Conservation (phyloP, 2,113 vertebrate genomes). For the Chrysochloris asiatica region DNA sequence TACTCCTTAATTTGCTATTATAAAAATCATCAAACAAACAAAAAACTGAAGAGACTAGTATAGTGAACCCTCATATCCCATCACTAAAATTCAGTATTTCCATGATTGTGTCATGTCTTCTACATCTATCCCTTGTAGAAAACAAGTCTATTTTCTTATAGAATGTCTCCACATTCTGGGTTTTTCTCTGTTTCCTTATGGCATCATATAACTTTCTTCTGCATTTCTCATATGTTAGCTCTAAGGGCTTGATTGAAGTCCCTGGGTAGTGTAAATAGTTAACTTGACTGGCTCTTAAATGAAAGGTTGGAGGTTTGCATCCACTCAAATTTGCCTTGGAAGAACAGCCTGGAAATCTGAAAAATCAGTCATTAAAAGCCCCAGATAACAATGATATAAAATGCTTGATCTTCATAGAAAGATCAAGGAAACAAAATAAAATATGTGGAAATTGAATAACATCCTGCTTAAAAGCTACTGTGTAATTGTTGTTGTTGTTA, state of each 20-base stretch:
- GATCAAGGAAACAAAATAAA: no score
- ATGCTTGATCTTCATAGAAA: no score
- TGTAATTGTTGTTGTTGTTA: no score
- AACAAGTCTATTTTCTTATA: neutral
- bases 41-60: neutral
- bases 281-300: neutral
- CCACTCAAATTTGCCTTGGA: neutral
- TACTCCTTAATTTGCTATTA: neutral
- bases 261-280: neutral
- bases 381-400: no score
- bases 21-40: neutral
- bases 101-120: neutral
- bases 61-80: neutral
- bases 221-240: neutral
- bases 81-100: neutral
- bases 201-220: neutral
- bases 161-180: neutral
- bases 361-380: neutral
- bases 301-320: neutral
- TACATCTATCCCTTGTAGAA: neutral
- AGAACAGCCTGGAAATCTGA: neutral
- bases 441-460: no score
- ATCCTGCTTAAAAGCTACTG: no score
- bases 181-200: neutral
- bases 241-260: neutral